phyloP scores from a whole-genome alignment of 2,797 vertebrate species.

The Bradypus variegatus region DNA sequence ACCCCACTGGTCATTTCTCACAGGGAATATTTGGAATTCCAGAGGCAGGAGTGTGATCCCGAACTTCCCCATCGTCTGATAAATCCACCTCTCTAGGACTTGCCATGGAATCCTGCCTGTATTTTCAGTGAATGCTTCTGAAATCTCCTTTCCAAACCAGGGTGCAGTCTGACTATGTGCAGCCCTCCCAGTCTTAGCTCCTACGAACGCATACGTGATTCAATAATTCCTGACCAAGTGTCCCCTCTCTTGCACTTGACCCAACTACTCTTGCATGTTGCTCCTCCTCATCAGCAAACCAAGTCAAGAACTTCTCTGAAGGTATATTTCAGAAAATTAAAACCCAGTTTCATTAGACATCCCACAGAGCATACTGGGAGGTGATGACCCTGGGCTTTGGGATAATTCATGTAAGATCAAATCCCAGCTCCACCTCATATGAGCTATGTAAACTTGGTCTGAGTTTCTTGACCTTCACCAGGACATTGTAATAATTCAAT shows the following conservation, averaged over 20 bases:
- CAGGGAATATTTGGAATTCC: rapidly evolving
- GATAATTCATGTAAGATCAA: background rate
- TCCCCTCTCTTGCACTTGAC: no score
- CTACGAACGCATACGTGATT: background rate
- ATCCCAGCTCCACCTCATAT: background rate
- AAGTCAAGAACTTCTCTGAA: background rate
- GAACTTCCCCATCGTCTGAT: background rate
- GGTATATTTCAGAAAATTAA: rapidly evolving
- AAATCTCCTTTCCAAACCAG: background rate
- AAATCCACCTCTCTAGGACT: background rate
- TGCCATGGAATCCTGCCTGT: background rate
- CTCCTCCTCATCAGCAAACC: background rate
- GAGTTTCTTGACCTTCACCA: background rate
- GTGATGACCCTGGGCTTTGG: background rate
- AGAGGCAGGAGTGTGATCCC: background rate
- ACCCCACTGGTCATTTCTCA: background rate
- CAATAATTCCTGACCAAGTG: rapidly evolving
- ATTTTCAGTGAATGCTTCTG: background rate
- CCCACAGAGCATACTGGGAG: background rate
- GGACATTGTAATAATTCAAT: background rate
- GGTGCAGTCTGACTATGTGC: no score
- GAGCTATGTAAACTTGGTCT: background rate
- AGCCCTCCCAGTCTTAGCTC: background rate
- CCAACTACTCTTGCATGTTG: background rate
- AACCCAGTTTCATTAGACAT: background rate